These are phyloP conservation scores for Actinemys pallida DNA, from an alignment of 2,113 vertebrate species.

Conservation along the genomic window DNA sequence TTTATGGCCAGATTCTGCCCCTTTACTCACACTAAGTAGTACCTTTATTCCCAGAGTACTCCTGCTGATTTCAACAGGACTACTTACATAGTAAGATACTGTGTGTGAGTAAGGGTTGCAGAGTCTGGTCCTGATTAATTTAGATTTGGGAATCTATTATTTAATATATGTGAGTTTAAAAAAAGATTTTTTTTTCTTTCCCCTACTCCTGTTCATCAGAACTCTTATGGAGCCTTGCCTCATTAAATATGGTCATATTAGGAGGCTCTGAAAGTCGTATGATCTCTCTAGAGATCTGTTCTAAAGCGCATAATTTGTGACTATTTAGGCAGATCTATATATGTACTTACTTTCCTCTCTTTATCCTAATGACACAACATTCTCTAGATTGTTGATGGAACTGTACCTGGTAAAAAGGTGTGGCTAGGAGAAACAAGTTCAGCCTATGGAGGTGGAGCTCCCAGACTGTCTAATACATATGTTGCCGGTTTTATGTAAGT, in stretches of 20 bases:
- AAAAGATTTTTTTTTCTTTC: not conserved
- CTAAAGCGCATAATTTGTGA: not conserved
- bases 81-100: not conserved
- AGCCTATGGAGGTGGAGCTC: slow-evolving; percentile 92
- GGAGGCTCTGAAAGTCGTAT: not conserved
- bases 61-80: not conserved
- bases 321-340: not conserved
- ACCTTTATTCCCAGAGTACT: not conserved
- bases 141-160: not conserved
- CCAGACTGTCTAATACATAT: slow-evolving; percentile 89
- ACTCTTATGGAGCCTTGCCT: not conserved
- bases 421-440: slow-evolving; percentile 98
- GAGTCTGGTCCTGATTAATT: not conserved
- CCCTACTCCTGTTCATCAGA: not conserved
- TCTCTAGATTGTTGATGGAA: slow-evolving; percentile 75
- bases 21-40: not conserved
- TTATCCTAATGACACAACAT: not conserved
- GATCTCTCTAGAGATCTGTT: accelerated
- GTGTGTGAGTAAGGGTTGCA: not conserved
- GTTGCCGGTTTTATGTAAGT: slow-evolving; percentile 96
- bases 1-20: accelerated
- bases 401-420: slow-evolving; percentile 83
- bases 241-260: not conserved
- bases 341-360: not conserved
- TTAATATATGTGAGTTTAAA: not conserved